Evolutionary conservation across 2,797 vertebrate genomes (phyloP).

Genomic region (Poeciliopsis gracilis): DNA sequence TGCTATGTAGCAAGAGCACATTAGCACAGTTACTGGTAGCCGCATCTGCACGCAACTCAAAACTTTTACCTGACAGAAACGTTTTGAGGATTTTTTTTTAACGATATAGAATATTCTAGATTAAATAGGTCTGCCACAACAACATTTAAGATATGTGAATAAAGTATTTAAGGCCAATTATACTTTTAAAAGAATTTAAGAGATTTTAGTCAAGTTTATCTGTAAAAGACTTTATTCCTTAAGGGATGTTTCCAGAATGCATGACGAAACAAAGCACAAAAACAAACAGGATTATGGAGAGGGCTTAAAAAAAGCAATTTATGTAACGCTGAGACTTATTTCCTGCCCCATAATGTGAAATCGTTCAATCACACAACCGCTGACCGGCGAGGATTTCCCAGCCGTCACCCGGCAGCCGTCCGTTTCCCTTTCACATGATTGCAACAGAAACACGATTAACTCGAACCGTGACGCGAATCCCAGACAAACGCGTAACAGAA

Average conservation of each 20-base stretch:
- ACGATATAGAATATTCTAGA: no score
- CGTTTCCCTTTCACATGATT: slow-evolving; percentile 33
- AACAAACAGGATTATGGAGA: slow-evolving; percentile 53
- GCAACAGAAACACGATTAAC: slow-evolving; percentile 58
- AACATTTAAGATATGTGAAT: no score
- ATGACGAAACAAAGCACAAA: slow-evolving; percentile 33
- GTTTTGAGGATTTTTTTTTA: no score
- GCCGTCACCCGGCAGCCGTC: slow-evolving; percentile 43
- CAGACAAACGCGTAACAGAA: not conserved
- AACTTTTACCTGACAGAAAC: no score
- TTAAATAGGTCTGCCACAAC: no score
- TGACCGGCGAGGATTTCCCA: slow-evolving; percentile 44
- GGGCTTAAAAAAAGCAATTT: slow-evolving; percentile 60
- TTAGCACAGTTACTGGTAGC: no score
- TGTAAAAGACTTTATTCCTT: slow-evolving; percentile 56
- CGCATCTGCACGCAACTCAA: no score
- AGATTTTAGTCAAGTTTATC: not conserved
- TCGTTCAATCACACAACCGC: slow-evolving; percentile 49
- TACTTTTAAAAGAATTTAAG: no score
- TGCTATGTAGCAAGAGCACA: no score
- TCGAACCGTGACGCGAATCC: slow-evolving; percentile 20
- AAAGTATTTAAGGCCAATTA: no score
- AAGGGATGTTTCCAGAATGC: slow-evolving; percentile 25
- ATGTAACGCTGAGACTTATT: slow-evolving; percentile 60
- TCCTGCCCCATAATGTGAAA: slow-evolving; percentile 55